phyloP scores from a whole-genome alignment of 2,797 vertebrate species.

The Aeoliscus strigatus region DNA sequence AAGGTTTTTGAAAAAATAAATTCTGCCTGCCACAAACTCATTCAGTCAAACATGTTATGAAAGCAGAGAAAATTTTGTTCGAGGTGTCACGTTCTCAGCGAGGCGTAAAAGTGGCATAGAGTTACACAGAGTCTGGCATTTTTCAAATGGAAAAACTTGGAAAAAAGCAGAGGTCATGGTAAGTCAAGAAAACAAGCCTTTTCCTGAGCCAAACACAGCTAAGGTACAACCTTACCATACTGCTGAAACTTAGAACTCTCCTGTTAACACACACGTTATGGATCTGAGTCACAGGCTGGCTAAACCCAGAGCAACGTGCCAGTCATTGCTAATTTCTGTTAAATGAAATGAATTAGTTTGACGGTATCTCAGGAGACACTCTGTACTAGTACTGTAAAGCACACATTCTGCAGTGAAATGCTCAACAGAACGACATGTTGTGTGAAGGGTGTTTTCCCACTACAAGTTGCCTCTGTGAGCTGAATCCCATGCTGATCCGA shows the following conservation, averaged over 20 bases:
- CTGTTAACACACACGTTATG: slow-evolving; percentile 60
- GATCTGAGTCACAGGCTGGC: slow-evolving; percentile 53
- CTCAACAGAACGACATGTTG: slow-evolving; percentile 21
- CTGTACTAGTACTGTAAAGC: slow-evolving; percentile 38
- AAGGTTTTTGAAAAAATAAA: too few relatives aligned
- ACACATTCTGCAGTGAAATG: slow-evolving; percentile 10
- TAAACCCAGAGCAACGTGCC: slow-evolving; percentile 43
- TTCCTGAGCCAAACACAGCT: slow-evolving; percentile 77
- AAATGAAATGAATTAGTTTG: too few relatives aligned
- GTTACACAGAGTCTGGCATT: slow-evolving; percentile 69
- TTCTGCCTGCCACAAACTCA: too few relatives aligned
- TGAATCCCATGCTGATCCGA: slow-evolving; percentile 47
- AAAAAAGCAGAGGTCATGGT: slow-evolving; percentile 68
- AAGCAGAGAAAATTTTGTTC: too few relatives aligned
- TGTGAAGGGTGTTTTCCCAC: slow-evolving; percentile 39
- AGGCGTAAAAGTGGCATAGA: slow-evolving; percentile 72
- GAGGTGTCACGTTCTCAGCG: slow-evolving; percentile 52
- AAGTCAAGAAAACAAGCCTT: slow-evolving; percentile 79
- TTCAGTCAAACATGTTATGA: too few relatives aligned
- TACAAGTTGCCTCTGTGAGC: slow-evolving; percentile 54
- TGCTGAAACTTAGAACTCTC: slow-evolving; percentile 67
- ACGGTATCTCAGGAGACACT: too few relatives aligned
- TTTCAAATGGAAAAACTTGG: slow-evolving; percentile 68
- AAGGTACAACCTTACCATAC: slow-evolving; percentile 68
- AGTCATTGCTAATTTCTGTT: too few relatives aligned